These are phyloP conservation scores for Progne subis DNA, from an alignment of 2,113 vertebrate genomes.

Conservation along the genomic window DNA sequence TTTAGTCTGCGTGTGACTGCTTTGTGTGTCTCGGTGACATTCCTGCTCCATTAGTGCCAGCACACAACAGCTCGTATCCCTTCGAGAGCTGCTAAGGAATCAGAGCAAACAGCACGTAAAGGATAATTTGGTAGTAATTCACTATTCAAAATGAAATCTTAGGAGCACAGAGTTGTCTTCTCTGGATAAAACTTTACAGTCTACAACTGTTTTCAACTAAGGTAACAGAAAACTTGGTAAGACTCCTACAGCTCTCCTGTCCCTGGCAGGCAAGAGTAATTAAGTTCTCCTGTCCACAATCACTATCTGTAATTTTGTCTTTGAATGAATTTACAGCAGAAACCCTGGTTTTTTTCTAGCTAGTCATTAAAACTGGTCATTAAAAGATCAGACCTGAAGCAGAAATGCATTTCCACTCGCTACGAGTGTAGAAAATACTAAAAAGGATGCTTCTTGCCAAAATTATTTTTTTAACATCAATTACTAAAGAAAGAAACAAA, in stretches of 20 bases:
- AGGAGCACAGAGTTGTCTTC: neutral
- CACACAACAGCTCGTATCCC: neutral
- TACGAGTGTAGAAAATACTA: neutral
- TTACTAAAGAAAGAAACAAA: neutral
- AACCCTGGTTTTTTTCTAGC: fast-evolving
- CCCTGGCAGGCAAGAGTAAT: neutral
- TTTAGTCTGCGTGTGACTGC: no score
- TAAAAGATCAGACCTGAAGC: neutral
- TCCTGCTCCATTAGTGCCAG: neutral
- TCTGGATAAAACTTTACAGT: neutral
- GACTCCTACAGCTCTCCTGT: neutral
- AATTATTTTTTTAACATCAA: neutral
- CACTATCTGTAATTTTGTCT: neutral
- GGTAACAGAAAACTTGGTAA: neutral
- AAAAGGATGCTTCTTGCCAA: neutral
- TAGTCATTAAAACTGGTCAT: neutral
- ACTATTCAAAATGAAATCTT: neutral
- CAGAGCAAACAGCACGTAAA: neutral
- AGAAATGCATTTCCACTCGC: neutral
- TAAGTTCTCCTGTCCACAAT: neutral
- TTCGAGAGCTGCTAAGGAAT: neutral
- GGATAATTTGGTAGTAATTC: neutral
- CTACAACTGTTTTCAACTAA: neutral
- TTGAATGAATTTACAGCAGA: neutral
- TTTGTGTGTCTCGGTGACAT: no score